Base-by-base conservation (phyloP, 2,888 invertebrate genomes). In the Parnassius smintheus region DNA sequence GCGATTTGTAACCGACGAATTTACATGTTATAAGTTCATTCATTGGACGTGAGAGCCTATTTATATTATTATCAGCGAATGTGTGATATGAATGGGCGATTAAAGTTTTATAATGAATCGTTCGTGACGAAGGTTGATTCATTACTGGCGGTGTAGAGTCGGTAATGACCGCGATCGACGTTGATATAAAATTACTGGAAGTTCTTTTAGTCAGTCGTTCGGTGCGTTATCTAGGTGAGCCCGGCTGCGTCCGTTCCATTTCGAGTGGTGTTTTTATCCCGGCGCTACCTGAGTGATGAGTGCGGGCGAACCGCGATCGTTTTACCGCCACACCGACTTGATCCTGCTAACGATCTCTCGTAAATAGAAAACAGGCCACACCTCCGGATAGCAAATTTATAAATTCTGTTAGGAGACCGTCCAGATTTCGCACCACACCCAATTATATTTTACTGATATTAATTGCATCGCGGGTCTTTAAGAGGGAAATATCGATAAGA, bases 11-110 rank as follows among this genome's bases (percentile, higher is more conserved):
- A 88, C 80, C 86, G 85, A 88, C 88, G 85, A 88, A 89, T 90
- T 90, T 90, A 89, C 88, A 90, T 90, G 86, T 83, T 87, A 85
- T 87, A 86, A 83, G 84, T 86, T 87, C 88, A 89, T 90, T 90
- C 88, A 89, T 87, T 80, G 84, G 76, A 81, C 78, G 81, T 80
- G 82, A 77, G 80, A 81, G 77, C 79, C 80, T 86, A 86, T 89
- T 88, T 88, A 85, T 89, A 86, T 84, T 89, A 86, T 85, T 84
- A 87, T 86, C 83, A 79, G 73, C 71, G 79, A 80, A 81, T 82
- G 86, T 86, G 86, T 79, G 82, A 82, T 83, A 81, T 85, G 87
- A 88, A 86, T 85, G 83, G 81, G 79, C 80, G 85, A 86, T 86
- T 85, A 85, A 76, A 75, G 73, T 75, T 76, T 75, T 72, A 76